Evolutionary conservation across 92 coral and sea anemone genomes (phyloP), one percentile per base, ranked within the genome.

Genomic region (Parazoanthus swiftii): DNA sequence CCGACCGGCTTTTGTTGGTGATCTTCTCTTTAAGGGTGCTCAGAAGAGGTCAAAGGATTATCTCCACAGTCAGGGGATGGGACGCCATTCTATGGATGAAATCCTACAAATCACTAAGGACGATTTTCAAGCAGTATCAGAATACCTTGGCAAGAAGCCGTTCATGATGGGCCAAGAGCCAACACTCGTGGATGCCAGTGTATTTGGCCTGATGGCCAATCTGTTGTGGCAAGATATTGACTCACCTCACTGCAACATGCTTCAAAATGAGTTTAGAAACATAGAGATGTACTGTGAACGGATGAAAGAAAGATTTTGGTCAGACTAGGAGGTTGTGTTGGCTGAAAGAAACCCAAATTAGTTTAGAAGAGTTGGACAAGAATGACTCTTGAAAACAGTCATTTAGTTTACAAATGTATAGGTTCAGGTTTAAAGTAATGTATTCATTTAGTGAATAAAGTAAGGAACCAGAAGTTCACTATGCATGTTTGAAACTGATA

Each of bases 101-200:
- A 88, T 93, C 37, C 85, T 91, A 44, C 48, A 81, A 76, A 91
- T 93, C 71, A 92, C 91, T 23, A 70, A 37, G 36, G 88, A 89
- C 56, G 95, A 93, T 85, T 85, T 93, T 11, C 90, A 81, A 44
- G 75, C 92, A 50, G 68, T 91, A 39, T 91, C 95, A 50, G 92
- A 86, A 35, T 66, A 83, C 43, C 75, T 93, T 48, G 89, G 48
- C 0, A 79, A 48, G 13, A 89, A 92, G 48, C 92, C 93, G 10
- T 93, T 91, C 86, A 33, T 93, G 9, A 82, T 93, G 91, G 95
- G 94, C 10, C 91, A 91, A 36, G 89, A 93, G 43, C 91, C 92
- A 33, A 91, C 90, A 0, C 59, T 70, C 5, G 95, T 93, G 63
- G 95, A 93, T 81, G 86, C 95, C 14, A 54, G 91, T 44, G 94